These are phyloP conservation scores for Cheirogaleus major DNA, from an alignment of 2,797 vertebrate species.

Conservation along the genomic window DNA sequence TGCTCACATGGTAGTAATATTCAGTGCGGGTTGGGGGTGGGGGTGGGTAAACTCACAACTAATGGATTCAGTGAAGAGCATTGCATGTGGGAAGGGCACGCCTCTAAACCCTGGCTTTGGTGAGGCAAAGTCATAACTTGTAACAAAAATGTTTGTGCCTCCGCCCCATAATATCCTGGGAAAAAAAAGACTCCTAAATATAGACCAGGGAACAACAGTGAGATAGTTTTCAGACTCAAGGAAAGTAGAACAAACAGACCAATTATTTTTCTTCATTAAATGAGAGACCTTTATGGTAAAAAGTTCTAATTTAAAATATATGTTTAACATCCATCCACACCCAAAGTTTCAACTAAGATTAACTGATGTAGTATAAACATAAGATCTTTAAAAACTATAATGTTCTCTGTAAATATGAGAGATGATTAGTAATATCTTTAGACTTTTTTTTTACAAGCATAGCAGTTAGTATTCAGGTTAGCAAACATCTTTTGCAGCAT, in stretches of 20 bases:
- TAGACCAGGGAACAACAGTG: neutral
- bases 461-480: neutral
- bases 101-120: no score
- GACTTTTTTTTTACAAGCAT: neutral
- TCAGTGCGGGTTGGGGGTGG: no score
- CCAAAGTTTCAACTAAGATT: neutral
- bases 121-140: no score
- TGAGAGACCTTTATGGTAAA: neutral
- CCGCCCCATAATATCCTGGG: no score
- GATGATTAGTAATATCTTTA: neutral
- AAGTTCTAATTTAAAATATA: neutral
- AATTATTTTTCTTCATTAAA: neutral
- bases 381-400: neutral
- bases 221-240: neutral
- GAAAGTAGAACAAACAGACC: neutral
- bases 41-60: no score
- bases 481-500: neutral
- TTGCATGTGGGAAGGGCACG: no score
- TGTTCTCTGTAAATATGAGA: neutral
- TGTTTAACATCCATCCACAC: neutral
- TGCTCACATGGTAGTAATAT: no score
- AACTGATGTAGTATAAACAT: neutral
- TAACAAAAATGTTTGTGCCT: no score
- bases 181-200: neutral
- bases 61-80: no score